Base-by-base conservation (phyloP, 2,113 vertebrate genomes). In the Entosphenus tridentatus region DNA sequence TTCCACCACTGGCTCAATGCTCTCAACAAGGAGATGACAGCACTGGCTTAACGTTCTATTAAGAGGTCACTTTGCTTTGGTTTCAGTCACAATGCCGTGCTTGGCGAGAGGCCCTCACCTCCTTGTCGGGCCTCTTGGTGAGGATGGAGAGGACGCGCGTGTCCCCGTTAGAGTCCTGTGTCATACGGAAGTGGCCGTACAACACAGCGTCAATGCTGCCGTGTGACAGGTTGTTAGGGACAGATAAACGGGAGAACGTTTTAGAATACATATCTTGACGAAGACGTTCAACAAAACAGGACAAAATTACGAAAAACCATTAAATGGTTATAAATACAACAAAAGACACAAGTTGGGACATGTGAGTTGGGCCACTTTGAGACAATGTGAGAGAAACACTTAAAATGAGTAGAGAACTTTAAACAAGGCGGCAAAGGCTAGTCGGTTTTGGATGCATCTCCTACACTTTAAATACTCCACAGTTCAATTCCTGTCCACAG, bases 71-170 rank as follows among this genome's bases (percentile, higher is more conserved):
- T 12, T 10, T n/a, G 4, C 55, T n/a, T 9, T 56, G 16, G 6
- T 56, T 67, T 68, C 10, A 10, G 54, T 55, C 68, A 54, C 68
- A 67, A 39, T 39, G 39, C 39, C 39, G 3, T 39, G 39, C 39
- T 39, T 5, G 39, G 39, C 39, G 6, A 7, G 39, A 39, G 39
- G 39, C 39, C 39, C 39, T 72, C 78, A 82, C 70, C 70, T 95
- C 93, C 79, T 96, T 91, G 71, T 96, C 89, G 74, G 87, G 96
- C 76, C 83, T 93, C 84, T 95, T 98, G 79, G 83, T 86, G 77
- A 98, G 84, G 70, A 96, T 88, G 80, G 87, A 87, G 85, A 86
- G 96, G 79, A 98, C 87, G 93, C 96, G 96, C 86, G 90, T 96
- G 87, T 98, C 88, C 87, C 92, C 96, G 84, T 96, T 90, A 21